phyloP scores from a whole-genome alignment of 2,113 vertebrate genomes.

The Lota lota region DNA sequence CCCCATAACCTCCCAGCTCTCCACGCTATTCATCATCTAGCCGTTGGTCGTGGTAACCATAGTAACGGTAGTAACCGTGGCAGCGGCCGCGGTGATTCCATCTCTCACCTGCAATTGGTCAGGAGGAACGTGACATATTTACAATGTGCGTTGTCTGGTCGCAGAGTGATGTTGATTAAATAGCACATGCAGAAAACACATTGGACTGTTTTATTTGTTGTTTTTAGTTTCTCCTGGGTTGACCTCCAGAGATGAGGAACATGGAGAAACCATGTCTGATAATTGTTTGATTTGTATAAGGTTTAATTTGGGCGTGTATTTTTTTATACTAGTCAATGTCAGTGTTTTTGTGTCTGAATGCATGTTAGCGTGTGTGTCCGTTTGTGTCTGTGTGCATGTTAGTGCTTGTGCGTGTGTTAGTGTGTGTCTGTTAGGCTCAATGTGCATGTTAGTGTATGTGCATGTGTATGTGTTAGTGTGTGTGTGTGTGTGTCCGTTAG shows the following conservation, averaged over 20 bases:
- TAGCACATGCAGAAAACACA: constrained; percentile 31
- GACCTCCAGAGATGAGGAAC: constrained; percentile 5
- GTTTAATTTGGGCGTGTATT: background rate
- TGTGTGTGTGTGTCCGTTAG: constrained; percentile 1
- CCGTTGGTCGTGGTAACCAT: constrained; percentile 21
- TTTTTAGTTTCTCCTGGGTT: constrained; percentile 41
- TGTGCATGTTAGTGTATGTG: background rate
- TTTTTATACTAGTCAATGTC: background rate
- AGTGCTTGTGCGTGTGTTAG: background rate
- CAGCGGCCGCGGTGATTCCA: constrained; percentile 52
- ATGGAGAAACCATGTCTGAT: background rate
- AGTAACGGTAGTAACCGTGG: constrained; percentile 39
- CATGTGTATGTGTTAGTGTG: background rate
- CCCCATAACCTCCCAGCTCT: constrained; percentile 14
- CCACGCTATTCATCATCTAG: constrained; percentile 47
- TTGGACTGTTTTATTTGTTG: constrained; percentile 5
- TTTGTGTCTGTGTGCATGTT: background rate
- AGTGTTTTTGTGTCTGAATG: constrained; percentile 2
- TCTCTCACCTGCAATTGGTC: constrained; percentile 63
- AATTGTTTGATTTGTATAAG: background rate
- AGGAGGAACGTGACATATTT: constrained; percentile 48
- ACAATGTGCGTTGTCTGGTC: constrained; percentile 35
- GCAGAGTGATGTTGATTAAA: constrained; percentile 51
- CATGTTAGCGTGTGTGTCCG: too few species aligned
- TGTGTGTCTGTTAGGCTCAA: too few species aligned